Conservation (phyloP, 2,888 invertebrate genomes). For the Troilus luridus region DNA sequence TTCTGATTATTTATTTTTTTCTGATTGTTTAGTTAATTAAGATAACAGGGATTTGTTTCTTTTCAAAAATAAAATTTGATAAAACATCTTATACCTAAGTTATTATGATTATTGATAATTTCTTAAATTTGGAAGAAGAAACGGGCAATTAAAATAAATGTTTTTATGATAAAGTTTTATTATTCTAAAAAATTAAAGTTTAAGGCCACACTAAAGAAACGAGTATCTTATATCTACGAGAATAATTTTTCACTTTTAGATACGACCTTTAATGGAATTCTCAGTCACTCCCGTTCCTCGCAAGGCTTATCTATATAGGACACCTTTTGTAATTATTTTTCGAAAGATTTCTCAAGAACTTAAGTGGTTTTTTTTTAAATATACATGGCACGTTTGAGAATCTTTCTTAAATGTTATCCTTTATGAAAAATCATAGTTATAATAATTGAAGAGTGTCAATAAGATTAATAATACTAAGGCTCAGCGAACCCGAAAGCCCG, state of each 20-base stretch:
- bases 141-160: too few species aligned
- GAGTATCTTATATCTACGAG: neutral
- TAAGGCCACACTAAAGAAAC: neutral
- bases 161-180: neutral
- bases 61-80: too few species aligned
- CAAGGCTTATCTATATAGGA: neutral
- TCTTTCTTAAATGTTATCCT: neutral
- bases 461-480: too few species aligned
- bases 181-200: neutral
- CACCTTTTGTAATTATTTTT: neutral
- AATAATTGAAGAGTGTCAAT: neutral
- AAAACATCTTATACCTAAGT: too few species aligned
- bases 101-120: too few species aligned
- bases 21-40: too few species aligned
- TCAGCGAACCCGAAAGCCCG: too few species aligned
- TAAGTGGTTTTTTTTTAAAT: neutral
- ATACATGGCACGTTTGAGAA: neutral
- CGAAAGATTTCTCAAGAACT: neutral
- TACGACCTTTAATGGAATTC: slow-evolving; percentile 33
- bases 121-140: too few species aligned
- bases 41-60: too few species aligned
- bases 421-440: neutral
- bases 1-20: too few species aligned
- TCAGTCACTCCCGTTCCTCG: neutral
- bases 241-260: neutral